phyloP scores from a whole-genome alignment of 2,888 invertebrate genomes.

The Aporophyla lueneburgensis region DNA sequence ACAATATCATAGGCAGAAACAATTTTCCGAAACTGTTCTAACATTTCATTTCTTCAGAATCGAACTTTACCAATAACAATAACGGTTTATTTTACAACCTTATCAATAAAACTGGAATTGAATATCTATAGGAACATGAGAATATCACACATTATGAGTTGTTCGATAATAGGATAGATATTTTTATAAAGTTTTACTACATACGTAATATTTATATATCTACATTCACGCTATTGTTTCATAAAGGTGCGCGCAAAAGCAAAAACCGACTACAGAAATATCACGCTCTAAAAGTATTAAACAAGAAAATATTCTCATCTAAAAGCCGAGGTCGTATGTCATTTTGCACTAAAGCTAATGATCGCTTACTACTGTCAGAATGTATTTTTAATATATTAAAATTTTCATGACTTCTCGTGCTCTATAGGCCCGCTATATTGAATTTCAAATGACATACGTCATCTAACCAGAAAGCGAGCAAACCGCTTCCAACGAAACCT shows the following conservation, averaged over 20 bases:
- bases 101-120: slow-evolving; percentile 11
- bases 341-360: no score
- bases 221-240: neutral
- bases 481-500: no score
- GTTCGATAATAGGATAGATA: neutral
- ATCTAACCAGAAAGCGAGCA: no score
- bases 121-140: slow-evolving; percentile 2
- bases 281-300: no score
- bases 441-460: no score
- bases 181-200: neutral
- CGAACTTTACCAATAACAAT: slow-evolving; percentile 22
- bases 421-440: no score
- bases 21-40: neutral
- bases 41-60: neutral
- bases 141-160: neutral
- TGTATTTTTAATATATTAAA: no score
- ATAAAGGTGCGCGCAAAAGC: neutral
- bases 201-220: neutral
- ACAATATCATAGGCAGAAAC: neutral
- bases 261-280: no score
- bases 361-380: no score
- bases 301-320: no score
- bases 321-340: no score
- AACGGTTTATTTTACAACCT: slow-evolving; percentile 8
- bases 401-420: no score